Percentiles rank a stretch among this genome's conserved stretches.
These are phyloP conservation scores for Chaetodon trifasciatus DNA, from an alignment of 2,797 vertebrate species.

Conservation along the genomic window DNA sequence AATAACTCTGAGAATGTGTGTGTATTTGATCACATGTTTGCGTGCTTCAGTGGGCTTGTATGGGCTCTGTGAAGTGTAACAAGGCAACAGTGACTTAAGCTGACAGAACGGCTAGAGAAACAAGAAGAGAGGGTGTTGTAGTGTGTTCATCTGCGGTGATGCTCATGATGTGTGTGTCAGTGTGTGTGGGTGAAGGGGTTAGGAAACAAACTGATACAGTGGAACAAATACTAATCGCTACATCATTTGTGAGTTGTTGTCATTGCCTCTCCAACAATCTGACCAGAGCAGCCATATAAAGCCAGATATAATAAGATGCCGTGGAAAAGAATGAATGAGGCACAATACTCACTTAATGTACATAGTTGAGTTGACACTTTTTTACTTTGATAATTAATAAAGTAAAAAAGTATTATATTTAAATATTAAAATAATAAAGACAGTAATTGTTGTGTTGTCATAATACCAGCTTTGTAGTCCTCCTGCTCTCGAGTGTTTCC, in stretches of 20 bases:
- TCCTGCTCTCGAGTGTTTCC: background rate
- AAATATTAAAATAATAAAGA: background rate
- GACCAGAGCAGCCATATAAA: background rate
- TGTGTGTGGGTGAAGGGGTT: background rate
- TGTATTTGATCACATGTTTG: constrained; percentile 19
- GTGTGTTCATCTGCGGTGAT: constrained; percentile 31
- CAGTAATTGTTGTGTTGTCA: background rate
- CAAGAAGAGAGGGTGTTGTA: constrained; percentile 15
- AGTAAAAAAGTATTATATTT: background rate
- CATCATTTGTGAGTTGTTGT: background rate
- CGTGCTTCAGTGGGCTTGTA: constrained; percentile 52
- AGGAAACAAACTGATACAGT: background rate
- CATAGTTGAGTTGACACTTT: background rate
- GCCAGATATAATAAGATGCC: background rate
- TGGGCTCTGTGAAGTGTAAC: constrained; percentile 72
- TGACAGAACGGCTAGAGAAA: constrained; percentile 40
- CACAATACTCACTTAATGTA: background rate
- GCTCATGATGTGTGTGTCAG: background rate
- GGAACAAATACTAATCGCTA: constrained; percentile 16
- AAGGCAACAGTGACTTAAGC: constrained; percentile 62
- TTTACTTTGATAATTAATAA: background rate
- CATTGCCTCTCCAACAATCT: background rate
- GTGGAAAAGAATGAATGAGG: background rate
- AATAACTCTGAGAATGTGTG: constrained; percentile 14
- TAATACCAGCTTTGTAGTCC: background rate